A percentile compares a stretch with the other conserved stretches of the same genome.
Evolutionary conservation across 1,140 invertebrate species (phyloP).

Genomic region (Daktulosphaira vitifoliae): DNA sequence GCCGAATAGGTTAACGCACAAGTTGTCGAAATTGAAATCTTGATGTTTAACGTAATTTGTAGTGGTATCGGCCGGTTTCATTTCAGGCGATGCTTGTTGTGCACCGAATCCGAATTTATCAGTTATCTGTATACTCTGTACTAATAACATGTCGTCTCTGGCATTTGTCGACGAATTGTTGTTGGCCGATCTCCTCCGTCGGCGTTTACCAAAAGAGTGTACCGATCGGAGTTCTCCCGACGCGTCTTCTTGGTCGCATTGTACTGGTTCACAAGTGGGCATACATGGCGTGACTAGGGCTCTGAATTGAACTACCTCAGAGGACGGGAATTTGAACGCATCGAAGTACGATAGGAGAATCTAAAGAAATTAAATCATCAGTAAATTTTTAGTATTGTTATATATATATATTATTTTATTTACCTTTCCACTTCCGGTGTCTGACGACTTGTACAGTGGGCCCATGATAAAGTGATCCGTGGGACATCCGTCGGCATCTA

Average conservation of each 20-base stretch:
- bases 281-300: conserved; percentile 88
- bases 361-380: conserved; percentile 42
- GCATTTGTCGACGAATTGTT: conserved; percentile 41
- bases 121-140: conserved; percentile 83
- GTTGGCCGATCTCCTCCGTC: conserved; percentile 48
- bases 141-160: conserved; percentile 73
- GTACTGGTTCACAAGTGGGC: conserved; percentile 81
- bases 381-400: background rate
- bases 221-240: conserved; percentile 70
- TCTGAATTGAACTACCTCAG: conserved; percentile 87
- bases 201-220: conserved; percentile 68
- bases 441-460: conserved; percentile 69
- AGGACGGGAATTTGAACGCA: conserved; percentile 92
- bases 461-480: conserved; percentile 90
- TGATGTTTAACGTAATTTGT: conserved; percentile 48
- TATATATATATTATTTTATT: background rate
- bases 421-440: conserved; percentile 60
- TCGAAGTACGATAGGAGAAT: conserved; percentile 85
- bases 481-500: conserved; percentile 84
- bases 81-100: conserved; percentile 42
- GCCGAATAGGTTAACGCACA: conserved; percentile 64
- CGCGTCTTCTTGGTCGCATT: conserved; percentile 69
- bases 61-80: conserved; percentile 40
- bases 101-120: conserved; percentile 73
- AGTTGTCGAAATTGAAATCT: conserved; percentile 48